Conservation (phyloP, 2,113 vertebrate genomes). For the Platanista minor region DNA sequence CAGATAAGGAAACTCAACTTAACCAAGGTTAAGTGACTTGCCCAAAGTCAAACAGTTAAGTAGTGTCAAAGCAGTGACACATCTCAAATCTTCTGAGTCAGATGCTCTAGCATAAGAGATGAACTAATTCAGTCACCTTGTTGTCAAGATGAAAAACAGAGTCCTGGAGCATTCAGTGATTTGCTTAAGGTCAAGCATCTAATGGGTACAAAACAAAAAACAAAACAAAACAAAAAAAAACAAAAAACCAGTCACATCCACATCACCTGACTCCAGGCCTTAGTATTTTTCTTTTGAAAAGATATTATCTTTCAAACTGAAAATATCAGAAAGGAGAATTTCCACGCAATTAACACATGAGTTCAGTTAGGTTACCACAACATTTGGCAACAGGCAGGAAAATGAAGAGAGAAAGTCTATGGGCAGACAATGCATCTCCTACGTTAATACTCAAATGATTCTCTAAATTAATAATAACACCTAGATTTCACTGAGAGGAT, state of each 20-base stretch:
- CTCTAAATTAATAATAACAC: not conserved
- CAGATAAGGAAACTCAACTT: conserved; percentile 42
- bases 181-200: not conserved
- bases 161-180: not conserved
- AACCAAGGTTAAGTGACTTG: conserved; percentile 41
- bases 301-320: not conserved
- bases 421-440: not conserved
- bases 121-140: not conserved
- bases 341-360: not conserved
- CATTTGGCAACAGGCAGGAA: not conserved
- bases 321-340: conserved; percentile 26
- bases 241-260: not conserved
- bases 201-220: not conserved
- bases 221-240: not conserved
- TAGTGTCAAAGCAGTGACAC: not conserved
- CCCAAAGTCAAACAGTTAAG: conserved; percentile 45
- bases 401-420: not conserved
- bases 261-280: not conserved
- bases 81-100: not conserved
- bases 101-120: not conserved
- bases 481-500: not conserved
- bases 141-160: conserved; percentile 1
- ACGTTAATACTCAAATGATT: not conserved
- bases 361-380: conserved; percentile 10
- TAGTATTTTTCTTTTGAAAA: not conserved